These are phyloP conservation scores for Chromoteleia sp. DNA, from an alignment of 2,888 invertebrate genomes.

Conservation along the genomic window DNA sequence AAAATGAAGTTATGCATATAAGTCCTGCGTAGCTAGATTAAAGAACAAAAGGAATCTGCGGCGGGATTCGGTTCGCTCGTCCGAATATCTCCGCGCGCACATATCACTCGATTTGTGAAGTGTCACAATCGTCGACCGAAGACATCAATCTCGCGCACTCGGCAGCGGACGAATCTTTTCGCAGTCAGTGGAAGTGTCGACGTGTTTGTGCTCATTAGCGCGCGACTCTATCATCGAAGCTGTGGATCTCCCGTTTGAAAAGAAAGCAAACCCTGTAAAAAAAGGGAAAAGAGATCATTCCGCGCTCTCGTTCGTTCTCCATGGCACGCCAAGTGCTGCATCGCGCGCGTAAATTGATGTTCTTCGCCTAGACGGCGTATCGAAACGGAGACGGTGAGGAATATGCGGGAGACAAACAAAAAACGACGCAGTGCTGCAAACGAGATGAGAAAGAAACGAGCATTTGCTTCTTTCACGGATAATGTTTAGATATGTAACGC, in stretches of 20 bases:
- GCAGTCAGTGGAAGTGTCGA: conserved; percentile 49
- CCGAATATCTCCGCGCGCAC: neutral
- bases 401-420: conserved; percentile 26
- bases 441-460: conserved; percentile 44
- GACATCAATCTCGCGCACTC: conserved; percentile 47
- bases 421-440: conserved; percentile 41
- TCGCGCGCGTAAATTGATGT: conserved; percentile 53
- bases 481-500: conserved; percentile 13
- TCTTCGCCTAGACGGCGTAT: conserved; percentile 46
- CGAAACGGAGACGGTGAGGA: conserved; percentile 25
- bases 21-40: no score
- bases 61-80: neutral
- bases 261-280: conserved; percentile 23
- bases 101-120: conserved; percentile 34
- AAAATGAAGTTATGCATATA: no score
- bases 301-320: conserved; percentile 37
- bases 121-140: conserved; percentile 26
- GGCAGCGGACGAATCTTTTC: conserved; percentile 43
- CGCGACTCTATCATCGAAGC: conserved; percentile 33
- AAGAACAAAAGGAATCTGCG: no score
- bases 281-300: conserved; percentile 33
- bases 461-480: conserved; percentile 3
- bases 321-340: conserved; percentile 45
- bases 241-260: conserved; percentile 15
- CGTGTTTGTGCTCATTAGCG: conserved; percentile 61